Conservation (phyloP, 2,888 invertebrate species). For the Lagria hirta region DNA sequence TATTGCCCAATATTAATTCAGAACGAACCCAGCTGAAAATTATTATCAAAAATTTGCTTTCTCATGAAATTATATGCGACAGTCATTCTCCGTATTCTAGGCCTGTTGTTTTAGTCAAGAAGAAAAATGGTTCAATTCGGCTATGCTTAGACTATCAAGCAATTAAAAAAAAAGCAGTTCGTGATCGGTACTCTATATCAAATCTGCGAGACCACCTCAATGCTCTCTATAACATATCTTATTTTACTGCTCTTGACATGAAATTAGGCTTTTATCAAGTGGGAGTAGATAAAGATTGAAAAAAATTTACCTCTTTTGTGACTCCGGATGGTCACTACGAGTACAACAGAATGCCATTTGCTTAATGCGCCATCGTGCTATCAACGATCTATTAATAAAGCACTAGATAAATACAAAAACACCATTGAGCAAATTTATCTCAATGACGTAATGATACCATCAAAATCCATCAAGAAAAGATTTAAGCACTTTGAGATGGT, state of each 20-base stretch:
- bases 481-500: slow-evolving; percentile 9
- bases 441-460: slow-evolving; percentile 28
- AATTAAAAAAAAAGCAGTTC: slow-evolving; percentile 29
- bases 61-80: slow-evolving; percentile 31
- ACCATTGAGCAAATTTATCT: slow-evolving; percentile 26
- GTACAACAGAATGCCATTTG: slow-evolving; percentile 31
- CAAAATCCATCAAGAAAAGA: slow-evolving; percentile 27
- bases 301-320: slow-evolving; percentile 28
- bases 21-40: no score
- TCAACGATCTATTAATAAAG: slow-evolving; percentile 30
- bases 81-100: slow-evolving; percentile 34
- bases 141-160: slow-evolving; percentile 33
- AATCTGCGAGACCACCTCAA: slow-evolving; percentile 30
- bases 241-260: slow-evolving; percentile 34
- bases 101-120: slow-evolving; percentile 32
- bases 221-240: slow-evolving; percentile 23
- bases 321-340: slow-evolving; percentile 30
- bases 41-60: no score
- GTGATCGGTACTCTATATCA: slow-evolving; percentile 30
- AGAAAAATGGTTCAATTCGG: slow-evolving; percentile 30
- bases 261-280: slow-evolving; percentile 32
- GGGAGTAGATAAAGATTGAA: slow-evolving; percentile 27
- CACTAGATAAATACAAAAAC: slow-evolving; percentile 26
- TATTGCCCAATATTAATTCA: no score
- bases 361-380: slow-evolving; percentile 29